A percentile compares a stretch with the other conserved stretches of the same genome.
Evolutionary conservation across 2,797 vertebrate species (phyloP).

Genomic region (Pseudocheirus occidentalis): DNA sequence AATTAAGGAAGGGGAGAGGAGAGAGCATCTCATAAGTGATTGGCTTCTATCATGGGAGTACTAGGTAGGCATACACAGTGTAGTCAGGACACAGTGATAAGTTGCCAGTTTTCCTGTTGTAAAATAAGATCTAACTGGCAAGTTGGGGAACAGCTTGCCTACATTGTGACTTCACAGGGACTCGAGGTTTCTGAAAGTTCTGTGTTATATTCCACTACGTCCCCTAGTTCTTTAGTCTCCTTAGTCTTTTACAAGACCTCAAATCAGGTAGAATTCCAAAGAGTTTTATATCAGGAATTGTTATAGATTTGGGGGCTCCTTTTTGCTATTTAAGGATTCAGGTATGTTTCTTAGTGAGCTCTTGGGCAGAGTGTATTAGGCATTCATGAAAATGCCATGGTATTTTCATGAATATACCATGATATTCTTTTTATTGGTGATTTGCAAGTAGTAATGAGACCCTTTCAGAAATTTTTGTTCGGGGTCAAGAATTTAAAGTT

Average conservation of each 20-base stretch:
- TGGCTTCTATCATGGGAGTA: not conserved
- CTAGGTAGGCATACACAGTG: not conserved
- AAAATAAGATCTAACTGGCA: not conserved
- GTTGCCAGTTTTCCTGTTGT: constrained; percentile 40
- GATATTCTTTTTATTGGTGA: constrained; percentile 5
- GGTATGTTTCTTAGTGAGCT: constrained; percentile 2
- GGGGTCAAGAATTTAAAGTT: constrained; percentile 27
- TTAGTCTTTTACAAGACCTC: not conserved
- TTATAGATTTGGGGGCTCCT: not conserved
- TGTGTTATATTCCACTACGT: not conserved
- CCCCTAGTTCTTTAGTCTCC: not conserved
- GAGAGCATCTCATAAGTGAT: not conserved
- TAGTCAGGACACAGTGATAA: not conserved
- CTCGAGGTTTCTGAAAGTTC: constrained; percentile 39
- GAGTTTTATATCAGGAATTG: not conserved
- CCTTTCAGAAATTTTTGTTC: constrained; percentile 5
- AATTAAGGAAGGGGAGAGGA: too few relatives aligned
- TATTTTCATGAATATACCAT: not conserved
- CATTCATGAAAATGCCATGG: not conserved
- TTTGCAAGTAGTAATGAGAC: not conserved
- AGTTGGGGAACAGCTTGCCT: constrained; percentile 12
- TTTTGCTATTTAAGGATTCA: constrained; percentile 14
- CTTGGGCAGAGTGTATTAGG: not conserved
- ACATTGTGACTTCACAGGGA: not conserved
- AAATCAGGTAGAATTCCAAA: not conserved